Evolutionary conservation across 2,113 vertebrate species (phyloP), one percentile per base, ranked within the genome.

Genomic region (Syrrhaptes paradoxus): DNA sequence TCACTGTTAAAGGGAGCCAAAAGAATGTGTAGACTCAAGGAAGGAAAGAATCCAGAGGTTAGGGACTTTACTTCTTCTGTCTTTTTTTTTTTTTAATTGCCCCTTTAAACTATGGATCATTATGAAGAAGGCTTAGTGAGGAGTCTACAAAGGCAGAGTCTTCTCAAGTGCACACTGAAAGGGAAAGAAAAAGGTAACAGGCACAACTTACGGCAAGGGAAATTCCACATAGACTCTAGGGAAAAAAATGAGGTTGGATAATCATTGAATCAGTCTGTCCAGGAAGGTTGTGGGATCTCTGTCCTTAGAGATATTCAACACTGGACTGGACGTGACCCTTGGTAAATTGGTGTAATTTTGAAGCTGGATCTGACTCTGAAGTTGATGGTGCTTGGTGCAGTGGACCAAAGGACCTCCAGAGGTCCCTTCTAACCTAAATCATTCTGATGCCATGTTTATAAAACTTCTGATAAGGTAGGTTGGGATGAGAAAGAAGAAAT

Each of bases 401-500:
- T 83, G 63, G 82, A 83, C 19, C 46, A 76, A 87, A 26, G 54
- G 54, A 90, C 85, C 92, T 94, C 79, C 88, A 90, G 90, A 91
- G 90, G 92, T 90, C 95, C 29, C 79, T 94, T 96, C 83, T 93
- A 90, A 77, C 68, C 68, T 63, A 29, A 46, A 41, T 71, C 13
- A 71, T 85, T 88, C 68, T 70, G 38, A 55, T 92, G 17, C 38
- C 54, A 34, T 45, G 26, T 2, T 80, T 88, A 58, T 63, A 25
- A 77, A 90, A 62, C 18, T n/a, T 51, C 32, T 78, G 24, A 54
- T 46, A 34, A 46, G 52, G 55, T 67, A 36, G 51, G 22, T 19
- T 83, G 63, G 11, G 11, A 45, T 71, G 41, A 77, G 38, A 71
- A 86, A 71, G 59, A 5, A 90, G 55, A 77, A 85, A 74, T 4